A percentile compares a stretch with the other conserved stretches of the same genome.
Conservation (phyloP, 2,888 invertebrate species). For the Germaria angustata region DNA sequence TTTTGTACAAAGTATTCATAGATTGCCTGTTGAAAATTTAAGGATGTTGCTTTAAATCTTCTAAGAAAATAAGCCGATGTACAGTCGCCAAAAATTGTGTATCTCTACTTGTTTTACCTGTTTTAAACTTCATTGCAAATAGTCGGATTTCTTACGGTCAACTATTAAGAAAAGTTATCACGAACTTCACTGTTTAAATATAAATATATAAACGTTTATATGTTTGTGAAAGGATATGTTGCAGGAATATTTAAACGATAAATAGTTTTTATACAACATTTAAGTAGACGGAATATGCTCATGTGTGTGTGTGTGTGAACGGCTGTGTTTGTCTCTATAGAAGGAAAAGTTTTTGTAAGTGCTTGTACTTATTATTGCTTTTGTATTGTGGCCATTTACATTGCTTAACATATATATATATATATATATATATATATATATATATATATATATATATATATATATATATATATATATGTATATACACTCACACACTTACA, state of each 20-base stretch:
- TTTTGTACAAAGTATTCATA: too few relatives aligned
- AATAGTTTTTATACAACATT: conserved; percentile 39
- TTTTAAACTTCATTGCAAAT: conserved; percentile 12
- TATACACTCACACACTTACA: not conserved
- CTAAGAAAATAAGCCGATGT: too few relatives aligned
- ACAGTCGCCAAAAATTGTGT: too few relatives aligned
- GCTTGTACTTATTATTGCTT: conserved; percentile 57
- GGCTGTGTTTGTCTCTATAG: conserved; percentile 24
- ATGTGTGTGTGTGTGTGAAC: not conserved
- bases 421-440: too few relatives aligned
- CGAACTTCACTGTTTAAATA: conserved; percentile 27
- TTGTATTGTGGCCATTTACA: conserved; percentile 34
- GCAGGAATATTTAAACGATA: conserved; percentile 45
- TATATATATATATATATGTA: too few relatives aligned
- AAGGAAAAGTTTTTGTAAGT: conserved; percentile 24
- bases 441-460: too few relatives aligned
- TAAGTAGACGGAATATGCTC: not conserved
- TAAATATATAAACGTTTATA: not conserved
- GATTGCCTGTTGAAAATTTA: too few relatives aligned
- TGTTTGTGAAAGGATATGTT: conserved; percentile 14
- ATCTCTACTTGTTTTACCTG: too few relatives aligned
- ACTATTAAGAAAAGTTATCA: conserved; percentile 44
- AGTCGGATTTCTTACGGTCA: conserved; percentile 20
- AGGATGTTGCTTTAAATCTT: too few relatives aligned
- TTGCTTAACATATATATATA: not conserved